phyloP scores from a whole-genome alignment of 92 coral and sea anemone species.

The Epizoanthus illoricatus region DNA sequence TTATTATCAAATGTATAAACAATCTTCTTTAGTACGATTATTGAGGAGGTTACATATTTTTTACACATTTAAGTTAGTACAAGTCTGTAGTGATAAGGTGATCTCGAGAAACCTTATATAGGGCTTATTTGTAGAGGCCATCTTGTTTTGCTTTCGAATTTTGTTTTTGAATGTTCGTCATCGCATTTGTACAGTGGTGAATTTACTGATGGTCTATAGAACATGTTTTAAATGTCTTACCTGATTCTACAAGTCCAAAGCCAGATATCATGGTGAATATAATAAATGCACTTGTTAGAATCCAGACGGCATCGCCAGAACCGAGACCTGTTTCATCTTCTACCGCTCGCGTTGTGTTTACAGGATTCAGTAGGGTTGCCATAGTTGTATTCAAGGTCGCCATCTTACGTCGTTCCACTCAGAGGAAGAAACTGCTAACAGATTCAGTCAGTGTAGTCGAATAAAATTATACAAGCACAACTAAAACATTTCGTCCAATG shows the following conservation, averaged over 20 bases:
- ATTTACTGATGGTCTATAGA: too few relatives aligned
- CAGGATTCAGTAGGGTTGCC: background rate
- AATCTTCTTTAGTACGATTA: too few relatives aligned
- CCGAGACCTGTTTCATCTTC: slow-evolving; percentile 35
- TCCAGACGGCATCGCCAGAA: slow-evolving; percentile 90
- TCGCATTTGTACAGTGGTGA: too few relatives aligned
- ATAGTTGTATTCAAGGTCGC: slow-evolving; percentile 3
- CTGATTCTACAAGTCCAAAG: slow-evolving; percentile 86
- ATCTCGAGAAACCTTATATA: too few relatives aligned
- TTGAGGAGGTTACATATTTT: too few relatives aligned
- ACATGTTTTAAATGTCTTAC: slow-evolving; percentile 39
- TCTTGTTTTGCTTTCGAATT: too few relatives aligned
- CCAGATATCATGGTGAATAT: slow-evolving; percentile 92
- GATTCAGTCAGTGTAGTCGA: background rate
- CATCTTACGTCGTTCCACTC: background rate
- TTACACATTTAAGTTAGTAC: too few relatives aligned
- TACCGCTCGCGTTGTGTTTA: slow-evolving; percentile 16
- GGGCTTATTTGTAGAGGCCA: too few relatives aligned
- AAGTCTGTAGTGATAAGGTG: too few relatives aligned
- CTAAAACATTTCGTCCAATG: too few relatives aligned
- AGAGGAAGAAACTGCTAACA: background rate
- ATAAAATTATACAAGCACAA: background rate
- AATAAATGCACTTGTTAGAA: slow-evolving; percentile 83
- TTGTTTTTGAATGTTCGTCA: too few relatives aligned
- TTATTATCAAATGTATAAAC: too few relatives aligned